Conservation (phyloP, 2,113 vertebrate genomes). For the Echinops telfairi region DNA sequence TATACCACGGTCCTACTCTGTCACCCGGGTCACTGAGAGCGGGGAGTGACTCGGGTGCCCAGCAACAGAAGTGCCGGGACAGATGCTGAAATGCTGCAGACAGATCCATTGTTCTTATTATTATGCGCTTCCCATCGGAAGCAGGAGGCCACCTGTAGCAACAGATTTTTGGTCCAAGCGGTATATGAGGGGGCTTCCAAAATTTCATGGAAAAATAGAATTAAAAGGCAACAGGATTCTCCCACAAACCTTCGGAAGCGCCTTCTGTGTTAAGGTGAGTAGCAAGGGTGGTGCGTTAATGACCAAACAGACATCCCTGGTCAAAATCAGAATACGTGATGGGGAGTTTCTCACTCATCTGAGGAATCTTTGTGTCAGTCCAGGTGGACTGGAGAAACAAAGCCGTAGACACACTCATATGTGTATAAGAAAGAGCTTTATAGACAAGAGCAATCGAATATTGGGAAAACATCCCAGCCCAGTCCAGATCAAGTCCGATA, state of each 20-base stretch:
- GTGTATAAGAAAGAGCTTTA: too few species aligned
- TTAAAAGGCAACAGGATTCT: too few species aligned
- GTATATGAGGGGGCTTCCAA: not conserved
- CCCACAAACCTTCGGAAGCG: too few species aligned
- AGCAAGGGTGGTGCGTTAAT: not conserved
- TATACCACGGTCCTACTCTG: not conserved
- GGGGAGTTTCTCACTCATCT: not conserved
- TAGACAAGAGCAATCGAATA: too few species aligned
- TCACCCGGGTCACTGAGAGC: not conserved
- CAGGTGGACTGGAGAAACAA: too few species aligned
- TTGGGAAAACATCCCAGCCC: too few species aligned
- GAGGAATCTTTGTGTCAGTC: too few species aligned
- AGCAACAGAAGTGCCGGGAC: not conserved
- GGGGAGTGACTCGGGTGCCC: not conserved
- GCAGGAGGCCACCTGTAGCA: not conserved
- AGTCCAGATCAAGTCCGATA: too few species aligned
- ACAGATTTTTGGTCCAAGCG: not conserved
- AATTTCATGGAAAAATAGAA: too few species aligned
- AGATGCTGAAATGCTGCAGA: not conserved
- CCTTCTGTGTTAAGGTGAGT: not conserved
- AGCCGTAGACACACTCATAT: too few species aligned
- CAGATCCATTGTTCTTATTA: not conserved
- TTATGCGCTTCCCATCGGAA: slow-evolving; percentile 40
- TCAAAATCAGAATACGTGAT: not conserved
- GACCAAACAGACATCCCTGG: not conserved